Evolutionary conservation across 2,113 vertebrate species (phyloP).

Genomic region (Gallinago paraguaiae): DNA sequence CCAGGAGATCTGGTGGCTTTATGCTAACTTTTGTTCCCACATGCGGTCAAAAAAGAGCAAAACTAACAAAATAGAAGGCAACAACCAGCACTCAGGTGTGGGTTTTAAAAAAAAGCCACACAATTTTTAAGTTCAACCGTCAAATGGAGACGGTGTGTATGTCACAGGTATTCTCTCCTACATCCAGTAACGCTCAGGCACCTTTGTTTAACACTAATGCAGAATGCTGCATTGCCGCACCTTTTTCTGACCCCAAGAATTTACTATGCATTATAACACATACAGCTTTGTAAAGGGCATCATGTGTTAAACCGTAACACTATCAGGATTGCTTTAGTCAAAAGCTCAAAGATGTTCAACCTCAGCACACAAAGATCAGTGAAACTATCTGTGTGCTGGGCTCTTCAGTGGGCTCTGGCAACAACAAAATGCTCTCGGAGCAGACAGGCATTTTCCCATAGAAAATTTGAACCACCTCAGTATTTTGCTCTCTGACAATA

Average conservation of each 20-base stretch:
- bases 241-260: neutral
- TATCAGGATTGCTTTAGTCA: neutral
- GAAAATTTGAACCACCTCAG: neutral
- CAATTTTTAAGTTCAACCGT: neutral
- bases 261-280: neutral
- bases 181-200: fast-evolving
- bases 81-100: neutral
- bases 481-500: neutral
- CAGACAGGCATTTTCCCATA: neutral
- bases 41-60: neutral
- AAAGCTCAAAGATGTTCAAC: neutral
- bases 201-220: neutral
- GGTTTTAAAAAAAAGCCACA: neutral
- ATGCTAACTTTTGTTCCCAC: neutral
- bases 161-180: neutral
- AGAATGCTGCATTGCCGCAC: neutral
- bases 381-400: neutral
- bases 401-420: neutral
- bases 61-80: neutral
- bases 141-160: neutral
- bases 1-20: neutral
- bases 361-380: neutral
- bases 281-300: neutral
- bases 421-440: neutral
- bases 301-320: neutral